Evolutionary conservation across 2,113 vertebrate species (phyloP).

Genomic region (Chauna torquata): DNA sequence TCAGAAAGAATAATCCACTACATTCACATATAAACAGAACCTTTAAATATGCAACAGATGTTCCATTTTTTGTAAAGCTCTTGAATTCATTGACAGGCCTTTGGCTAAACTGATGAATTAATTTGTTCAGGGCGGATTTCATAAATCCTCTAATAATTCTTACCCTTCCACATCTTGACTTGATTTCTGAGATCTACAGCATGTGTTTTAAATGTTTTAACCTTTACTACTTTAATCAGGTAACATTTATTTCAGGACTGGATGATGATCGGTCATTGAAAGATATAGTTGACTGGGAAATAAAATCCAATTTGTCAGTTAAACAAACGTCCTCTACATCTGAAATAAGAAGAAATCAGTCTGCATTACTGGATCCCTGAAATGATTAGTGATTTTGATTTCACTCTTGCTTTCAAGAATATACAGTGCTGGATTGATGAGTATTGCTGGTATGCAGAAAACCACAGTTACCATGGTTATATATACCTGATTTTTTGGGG

Average conservation of each 20-base stretch:
- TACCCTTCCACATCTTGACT: slow-evolving; percentile 80
- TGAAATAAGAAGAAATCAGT: slow-evolving; percentile 58
- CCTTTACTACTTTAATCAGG: slow-evolving; percentile 80
- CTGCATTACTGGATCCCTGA: slow-evolving; percentile 36
- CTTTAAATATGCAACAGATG: slow-evolving; percentile 80
- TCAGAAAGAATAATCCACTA: slow-evolving; percentile 66
- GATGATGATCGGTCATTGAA: slow-evolving; percentile 76
- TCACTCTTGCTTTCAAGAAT: slow-evolving; percentile 6
- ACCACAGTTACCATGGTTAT: not conserved
- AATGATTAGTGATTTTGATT: slow-evolving; percentile 22
- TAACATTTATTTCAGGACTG: slow-evolving; percentile 77
- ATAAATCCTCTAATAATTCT: slow-evolving; percentile 83
- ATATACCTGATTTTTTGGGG: not conserved
- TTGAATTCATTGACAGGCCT: slow-evolving; percentile 80
- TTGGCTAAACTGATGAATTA: slow-evolving; percentile 81
- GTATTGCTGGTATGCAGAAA: not conserved
- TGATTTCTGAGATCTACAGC: slow-evolving; percentile 78
- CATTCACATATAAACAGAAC: slow-evolving; percentile 72
- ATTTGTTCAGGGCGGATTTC: slow-evolving; percentile 79
- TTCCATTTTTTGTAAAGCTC: slow-evolving; percentile 73
- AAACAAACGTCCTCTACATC: slow-evolving; percentile 43
- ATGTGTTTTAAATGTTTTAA: slow-evolving; percentile 82
- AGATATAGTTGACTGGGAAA: slow-evolving; percentile 70
- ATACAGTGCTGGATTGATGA: not conserved
- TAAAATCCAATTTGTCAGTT: slow-evolving; percentile 73